Percentiles rank a stretch among this genome's conserved stretches.
These are phyloP conservation scores for Wasmannia auropunctata DNA, from an alignment of 1,140 invertebrate genomes.

Conservation along the genomic window DNA sequence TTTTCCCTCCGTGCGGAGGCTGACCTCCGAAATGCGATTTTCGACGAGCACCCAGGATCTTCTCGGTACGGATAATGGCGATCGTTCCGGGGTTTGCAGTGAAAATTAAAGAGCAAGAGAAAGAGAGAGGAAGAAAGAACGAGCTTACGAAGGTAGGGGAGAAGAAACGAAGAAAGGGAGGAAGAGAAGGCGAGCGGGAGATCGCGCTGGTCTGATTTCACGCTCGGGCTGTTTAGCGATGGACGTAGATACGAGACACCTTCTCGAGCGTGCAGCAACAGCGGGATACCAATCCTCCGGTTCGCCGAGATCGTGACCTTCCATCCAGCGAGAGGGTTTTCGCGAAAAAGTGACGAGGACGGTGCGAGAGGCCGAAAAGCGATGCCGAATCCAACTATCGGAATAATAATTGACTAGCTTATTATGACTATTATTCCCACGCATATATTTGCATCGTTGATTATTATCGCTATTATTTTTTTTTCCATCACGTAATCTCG, in stretches of 20 bases:
- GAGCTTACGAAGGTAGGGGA: constrained; percentile 3
- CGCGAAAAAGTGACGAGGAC: constrained; percentile 66
- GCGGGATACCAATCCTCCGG: constrained; percentile 73
- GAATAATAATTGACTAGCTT: too few species aligned
- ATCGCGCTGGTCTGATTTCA: constrained; percentile 81
- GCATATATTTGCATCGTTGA: neutral
- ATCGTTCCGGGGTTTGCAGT: constrained; percentile 67
- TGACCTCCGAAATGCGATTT: constrained; percentile 69
- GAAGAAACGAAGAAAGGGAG: constrained; percentile 39
- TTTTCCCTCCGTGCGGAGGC: constrained; percentile 31
- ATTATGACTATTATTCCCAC: constrained; percentile 27
- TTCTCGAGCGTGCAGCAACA: constrained; percentile 75
- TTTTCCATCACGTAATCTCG: neutral
- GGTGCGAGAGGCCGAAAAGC: constrained; percentile 42
- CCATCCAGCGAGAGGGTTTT: constrained; percentile 68
- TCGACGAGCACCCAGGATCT: constrained; percentile 65
- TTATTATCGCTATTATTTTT: neutral
- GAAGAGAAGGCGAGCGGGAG: constrained; percentile 65
- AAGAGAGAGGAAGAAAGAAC: neutral
- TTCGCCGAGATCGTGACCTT: constrained; percentile 72
- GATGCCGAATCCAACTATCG: constrained; percentile 1
- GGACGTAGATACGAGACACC: constrained; percentile 82
- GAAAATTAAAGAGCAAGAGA: constrained; percentile 64
- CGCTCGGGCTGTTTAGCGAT: constrained; percentile 82
- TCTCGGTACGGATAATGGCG: constrained; percentile 65